Conservation (phyloP, 2,113 vertebrate species). For the Probosciger aterrimus region DNA sequence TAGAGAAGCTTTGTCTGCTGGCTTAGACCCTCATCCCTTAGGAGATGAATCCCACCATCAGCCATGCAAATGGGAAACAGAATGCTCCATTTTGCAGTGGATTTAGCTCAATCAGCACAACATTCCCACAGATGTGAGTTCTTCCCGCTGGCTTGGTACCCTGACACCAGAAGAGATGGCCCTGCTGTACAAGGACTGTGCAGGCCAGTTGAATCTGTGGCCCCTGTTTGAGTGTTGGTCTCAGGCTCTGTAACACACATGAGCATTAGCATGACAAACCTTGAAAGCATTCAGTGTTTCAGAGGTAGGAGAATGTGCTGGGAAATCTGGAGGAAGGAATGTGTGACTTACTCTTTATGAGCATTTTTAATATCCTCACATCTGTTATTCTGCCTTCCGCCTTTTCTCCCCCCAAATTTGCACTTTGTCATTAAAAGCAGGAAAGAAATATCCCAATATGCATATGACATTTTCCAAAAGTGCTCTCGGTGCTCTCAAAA, state of each 20-base stretch:
- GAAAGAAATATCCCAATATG: constrained; percentile 48
- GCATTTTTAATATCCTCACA: not conserved
- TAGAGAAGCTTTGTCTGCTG: not conserved
- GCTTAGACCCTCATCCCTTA: not conserved
- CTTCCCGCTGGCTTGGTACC: not conserved
- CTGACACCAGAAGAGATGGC: not conserved
- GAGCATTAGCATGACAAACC: not conserved
- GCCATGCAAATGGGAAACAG: rapidly evolving
- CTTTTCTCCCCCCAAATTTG: constrained; percentile 19
- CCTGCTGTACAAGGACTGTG: not conserved
- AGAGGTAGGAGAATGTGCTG: not conserved
- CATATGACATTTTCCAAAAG: constrained; percentile 62
- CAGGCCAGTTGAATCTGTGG: not conserved
- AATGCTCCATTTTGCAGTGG: not conserved
- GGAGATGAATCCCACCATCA: not conserved
- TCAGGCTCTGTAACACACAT: rapidly evolving
- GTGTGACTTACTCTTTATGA: not conserved
- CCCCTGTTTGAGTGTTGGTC: not conserved
- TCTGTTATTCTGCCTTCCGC: constrained; percentile 2
- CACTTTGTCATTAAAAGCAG: constrained; percentile 59
- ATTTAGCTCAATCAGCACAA: not conserved
- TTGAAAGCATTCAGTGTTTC: rapidly evolving
- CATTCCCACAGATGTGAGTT: not conserved
- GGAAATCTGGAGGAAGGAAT: not conserved
- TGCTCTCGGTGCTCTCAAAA: constrained; percentile 66